Evolutionary conservation across 2,797 vertebrate species (phyloP).

Genomic region (Microcaecilia unicolor): DNA sequence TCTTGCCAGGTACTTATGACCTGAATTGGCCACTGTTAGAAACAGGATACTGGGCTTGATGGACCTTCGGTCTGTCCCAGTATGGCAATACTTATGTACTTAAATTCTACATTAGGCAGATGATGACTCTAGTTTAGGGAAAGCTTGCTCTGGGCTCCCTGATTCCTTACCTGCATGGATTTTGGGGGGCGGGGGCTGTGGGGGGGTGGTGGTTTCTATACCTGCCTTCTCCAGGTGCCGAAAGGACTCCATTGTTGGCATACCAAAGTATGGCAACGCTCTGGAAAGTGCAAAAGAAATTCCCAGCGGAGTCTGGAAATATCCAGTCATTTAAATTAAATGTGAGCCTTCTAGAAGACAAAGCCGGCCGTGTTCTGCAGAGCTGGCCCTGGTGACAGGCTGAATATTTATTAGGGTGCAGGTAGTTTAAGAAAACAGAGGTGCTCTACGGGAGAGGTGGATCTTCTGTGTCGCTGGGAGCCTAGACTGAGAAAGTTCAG

Average conservation of each 20-base stretch:
- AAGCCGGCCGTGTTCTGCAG: conserved; percentile 51
- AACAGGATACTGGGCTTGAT: too few relatives aligned
- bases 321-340: conserved; percentile 45
- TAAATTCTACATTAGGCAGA: too few relatives aligned
- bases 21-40: too few relatives aligned
- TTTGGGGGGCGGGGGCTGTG: too few relatives aligned
- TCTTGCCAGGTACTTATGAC: too few relatives aligned
- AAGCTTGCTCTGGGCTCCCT: too few relatives aligned
- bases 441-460: conserved; percentile 31
- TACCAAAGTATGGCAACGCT: conserved; percentile 19
- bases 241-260: neutral
- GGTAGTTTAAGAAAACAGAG: conserved; percentile 61
- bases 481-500: conserved; percentile 33
- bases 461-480: conserved; percentile 38
- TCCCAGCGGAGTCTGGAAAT: conserved; percentile 38
- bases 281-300: conserved; percentile 34
- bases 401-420: conserved; percentile 48
- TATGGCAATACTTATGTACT: too few relatives aligned
- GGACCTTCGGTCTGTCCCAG: too few relatives aligned
- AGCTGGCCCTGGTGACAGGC: conserved; percentile 31
- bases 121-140: too few relatives aligned
- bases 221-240: neutral
- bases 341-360: conserved; percentile 45
- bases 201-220: conserved; percentile 1
- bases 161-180: neutral